A percentile compares a stretch with the other conserved stretches of the same genome.
Evolutionary conservation across 2,113 vertebrate species (phyloP).

Genomic region (Neotoma lepida): DNA sequence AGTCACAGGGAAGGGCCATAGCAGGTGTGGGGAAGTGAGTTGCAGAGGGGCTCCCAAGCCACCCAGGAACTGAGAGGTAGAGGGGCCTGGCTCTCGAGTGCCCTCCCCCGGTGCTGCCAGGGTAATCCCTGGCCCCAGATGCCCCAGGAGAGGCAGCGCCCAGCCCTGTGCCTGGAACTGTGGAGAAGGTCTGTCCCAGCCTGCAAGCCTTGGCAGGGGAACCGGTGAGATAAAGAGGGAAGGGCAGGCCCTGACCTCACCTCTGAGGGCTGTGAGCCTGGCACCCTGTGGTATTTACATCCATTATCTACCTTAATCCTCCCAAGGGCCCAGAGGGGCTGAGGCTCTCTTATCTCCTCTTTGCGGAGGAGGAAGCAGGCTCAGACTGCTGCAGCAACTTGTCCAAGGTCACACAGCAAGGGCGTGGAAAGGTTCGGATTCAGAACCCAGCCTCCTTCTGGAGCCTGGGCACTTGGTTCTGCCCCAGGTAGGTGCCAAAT

Average conservation of each 20-base stretch:
- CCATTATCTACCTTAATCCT: conserved; percentile 62
- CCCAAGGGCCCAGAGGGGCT: conserved; percentile 22
- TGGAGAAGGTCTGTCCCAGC: conserved; percentile 61
- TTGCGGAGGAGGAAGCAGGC: conserved; percentile 39
- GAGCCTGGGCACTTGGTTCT: not conserved
- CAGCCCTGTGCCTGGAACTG: conserved; percentile 72
- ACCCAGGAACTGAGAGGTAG: not conserved
- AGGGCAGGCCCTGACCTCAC: conserved; percentile 57
- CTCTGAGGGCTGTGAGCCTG: conserved; percentile 49
- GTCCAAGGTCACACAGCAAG: conserved; percentile 60
- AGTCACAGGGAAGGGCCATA: not conserved
- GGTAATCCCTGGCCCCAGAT: not conserved
- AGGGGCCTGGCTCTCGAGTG: not conserved
- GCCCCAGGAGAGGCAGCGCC: conserved; percentile 45
- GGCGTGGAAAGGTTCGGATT: conserved; percentile 3
- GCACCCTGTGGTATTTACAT: conserved; percentile 10
- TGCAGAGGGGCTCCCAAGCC: not conserved
- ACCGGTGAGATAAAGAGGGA: conserved; percentile 70
- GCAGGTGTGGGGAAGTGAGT: not conserved
- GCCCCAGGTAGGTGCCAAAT: not conserved
- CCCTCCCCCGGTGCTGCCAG: not conserved
- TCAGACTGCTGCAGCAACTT: conserved; percentile 65
- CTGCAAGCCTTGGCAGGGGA: conserved; percentile 72
- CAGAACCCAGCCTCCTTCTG: conserved; percentile 15
- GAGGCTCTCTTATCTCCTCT: conserved; percentile 53